Percentiles rank a stretch among this genome's conserved stretches.
phyloP scores from a whole-genome alignment of 2,888 invertebrate genomes.

The Augochlorella aurata region DNA sequence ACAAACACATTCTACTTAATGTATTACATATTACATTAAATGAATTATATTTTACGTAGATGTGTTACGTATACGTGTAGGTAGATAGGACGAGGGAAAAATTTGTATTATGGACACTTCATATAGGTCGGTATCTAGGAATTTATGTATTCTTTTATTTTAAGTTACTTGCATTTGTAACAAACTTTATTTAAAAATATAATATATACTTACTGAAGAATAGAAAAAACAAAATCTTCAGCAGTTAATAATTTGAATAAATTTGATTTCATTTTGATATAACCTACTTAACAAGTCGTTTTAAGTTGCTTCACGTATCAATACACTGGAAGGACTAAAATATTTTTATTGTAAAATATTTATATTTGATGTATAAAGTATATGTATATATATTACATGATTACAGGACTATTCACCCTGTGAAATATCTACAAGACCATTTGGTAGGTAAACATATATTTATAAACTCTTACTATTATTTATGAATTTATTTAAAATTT shows the following conservation, averaged over 20 bases:
- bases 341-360: too few relatives aligned
- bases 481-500: constrained; percentile 33
- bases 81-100: constrained; percentile 1
- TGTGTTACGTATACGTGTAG: neutral
- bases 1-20: neutral
- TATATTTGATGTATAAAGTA: too few relatives aligned
- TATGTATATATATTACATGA: constrained; percentile 65
- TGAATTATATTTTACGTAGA: neutral
- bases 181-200: constrained; percentile 2
- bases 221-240: neutral
- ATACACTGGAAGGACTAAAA: neutral
- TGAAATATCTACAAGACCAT: constrained; percentile 89
- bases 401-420: constrained; percentile 88
- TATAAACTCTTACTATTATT: neutral
- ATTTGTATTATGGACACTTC: constrained; percentile 69
- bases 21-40: neutral
- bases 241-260: neutral
- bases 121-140: constrained; percentile 68
- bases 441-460: constrained; percentile 80
- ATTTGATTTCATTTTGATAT: constrained; percentile 12
- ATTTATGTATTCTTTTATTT: constrained; percentile 13
- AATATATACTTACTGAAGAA: neutral
- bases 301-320: neutral
- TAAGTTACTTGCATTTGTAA: neutral
- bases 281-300: constrained; percentile 32